phyloP scores from a whole-genome alignment of 2,113 vertebrate genomes.

The Arvicanthis niloticus region DNA sequence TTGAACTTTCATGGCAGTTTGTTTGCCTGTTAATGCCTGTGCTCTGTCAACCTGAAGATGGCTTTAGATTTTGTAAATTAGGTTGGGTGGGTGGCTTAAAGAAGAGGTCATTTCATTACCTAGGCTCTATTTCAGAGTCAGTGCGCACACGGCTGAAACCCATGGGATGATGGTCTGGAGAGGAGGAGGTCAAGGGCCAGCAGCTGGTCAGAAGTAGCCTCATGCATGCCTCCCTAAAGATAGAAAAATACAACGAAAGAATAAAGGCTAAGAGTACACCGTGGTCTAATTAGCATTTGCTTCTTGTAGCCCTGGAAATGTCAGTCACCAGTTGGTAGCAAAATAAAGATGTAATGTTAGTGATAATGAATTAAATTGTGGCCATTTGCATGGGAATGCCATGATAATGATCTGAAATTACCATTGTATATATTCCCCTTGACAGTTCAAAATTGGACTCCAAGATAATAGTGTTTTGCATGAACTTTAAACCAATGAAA shows the following conservation, averaged over 20 bases:
- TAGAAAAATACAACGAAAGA: slow-evolving; percentile 81
- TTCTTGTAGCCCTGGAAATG: slow-evolving; percentile 88
- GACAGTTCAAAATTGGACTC: slow-evolving; percentile 90
- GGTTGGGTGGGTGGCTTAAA: slow-evolving; percentile 81
- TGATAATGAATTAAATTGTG: slow-evolving; percentile 91
- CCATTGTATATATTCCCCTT: slow-evolving; percentile 90
- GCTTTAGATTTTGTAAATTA: slow-evolving; percentile 87
- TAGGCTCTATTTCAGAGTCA: slow-evolving; percentile 62
- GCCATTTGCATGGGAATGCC: slow-evolving; percentile 91
- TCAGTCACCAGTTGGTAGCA: slow-evolving; percentile 91
- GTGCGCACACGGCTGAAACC: slow-evolving; percentile 26
- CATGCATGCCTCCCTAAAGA: slow-evolving; percentile 68
- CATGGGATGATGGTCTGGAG: background rate
- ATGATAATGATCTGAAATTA: slow-evolving; percentile 90
- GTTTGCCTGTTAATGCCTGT: slow-evolving; percentile 87
- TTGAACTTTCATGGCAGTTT: slow-evolving; percentile 87
- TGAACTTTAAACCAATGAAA: slow-evolving; percentile 90
- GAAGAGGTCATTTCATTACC: slow-evolving; percentile 80
- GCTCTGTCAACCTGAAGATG: slow-evolving; percentile 87
- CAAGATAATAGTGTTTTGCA: slow-evolving; percentile 88
- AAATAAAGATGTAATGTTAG: slow-evolving; percentile 91
- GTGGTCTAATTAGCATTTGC: slow-evolving; percentile 90
- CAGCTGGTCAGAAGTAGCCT: slow-evolving; percentile 78
- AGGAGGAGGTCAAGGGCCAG: slow-evolving; percentile 36
- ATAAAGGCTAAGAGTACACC: slow-evolving; percentile 88